Evolutionary conservation across 2,113 vertebrate genomes (phyloP), one percentile per base, ranked within the genome.

Genomic region (Hippopotamus amphibius): DNA sequence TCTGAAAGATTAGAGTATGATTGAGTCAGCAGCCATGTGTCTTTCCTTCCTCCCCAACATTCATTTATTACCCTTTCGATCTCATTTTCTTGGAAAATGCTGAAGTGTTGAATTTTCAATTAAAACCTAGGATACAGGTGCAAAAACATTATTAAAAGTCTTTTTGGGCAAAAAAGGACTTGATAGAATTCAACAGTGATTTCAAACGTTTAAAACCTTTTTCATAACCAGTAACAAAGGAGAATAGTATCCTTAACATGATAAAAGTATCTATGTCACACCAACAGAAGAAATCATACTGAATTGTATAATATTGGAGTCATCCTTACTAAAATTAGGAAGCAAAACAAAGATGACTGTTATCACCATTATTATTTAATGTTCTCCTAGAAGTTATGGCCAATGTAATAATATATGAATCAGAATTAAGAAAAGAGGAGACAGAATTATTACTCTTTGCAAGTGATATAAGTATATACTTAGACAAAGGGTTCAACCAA

Each of bases 391-490:
- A 81, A 33, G 33, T 83, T 97, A 81, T 91, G 46, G n/a, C 33
- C 43, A 53, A 2, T 33, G 59, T 69, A 74, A 30, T 66, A 83
- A 72, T 80, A n/a, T 9, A 66, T n/a, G 13, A 61, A 17, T 93
- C 61, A 61, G 28, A 91, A 92, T 57, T 77, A 80, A 76, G 68
- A 71, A 74, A 90, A 86, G 28, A 90, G 8, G 28, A 92, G 24
- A 63, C 41, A 41, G 68, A 79, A 72, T 90, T 57, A 82, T 50
- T 5, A 61, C 8, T 91, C n/a, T 84, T 93, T 96, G 5, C 14
- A 93, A 88, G 84, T 89, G 14, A 65, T 55, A 89, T 43, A 87
- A 92, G 81, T 68, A 93, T 48, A 19, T 61, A 96, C 81, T 91
- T 53, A 92, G 71, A 83, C 37, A 94, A 94, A 96, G 30, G 5